Conservation (phyloP, 2,888 invertebrate species). For the Bimastos eiseni region DNA sequence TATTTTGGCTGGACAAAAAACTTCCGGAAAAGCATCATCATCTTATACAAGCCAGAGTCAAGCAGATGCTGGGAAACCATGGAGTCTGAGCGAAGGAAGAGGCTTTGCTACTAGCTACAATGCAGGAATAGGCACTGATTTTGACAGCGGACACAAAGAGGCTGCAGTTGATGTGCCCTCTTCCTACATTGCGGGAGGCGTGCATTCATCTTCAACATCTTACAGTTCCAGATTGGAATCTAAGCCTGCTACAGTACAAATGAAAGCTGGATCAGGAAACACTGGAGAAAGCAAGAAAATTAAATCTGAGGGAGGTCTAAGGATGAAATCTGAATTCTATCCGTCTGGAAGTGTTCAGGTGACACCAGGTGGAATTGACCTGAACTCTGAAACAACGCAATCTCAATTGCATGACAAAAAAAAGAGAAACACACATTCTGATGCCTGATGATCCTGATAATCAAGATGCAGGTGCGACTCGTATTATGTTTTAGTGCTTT, state of each 20-base stretch:
- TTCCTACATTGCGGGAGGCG: not conserved
- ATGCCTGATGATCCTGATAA: not conserved
- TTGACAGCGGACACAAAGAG: not conserved
- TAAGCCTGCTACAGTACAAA: not conserved
- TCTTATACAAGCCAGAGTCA: not conserved
- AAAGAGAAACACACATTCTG: not conserved
- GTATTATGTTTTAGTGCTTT: not conserved
- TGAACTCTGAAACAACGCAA: not conserved
- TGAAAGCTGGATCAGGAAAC: not conserved
- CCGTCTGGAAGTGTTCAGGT: not conserved
- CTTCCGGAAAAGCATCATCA: not conserved
- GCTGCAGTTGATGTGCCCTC: constrained; percentile 16
- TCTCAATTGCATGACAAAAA: not conserved
- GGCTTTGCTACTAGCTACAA: not conserved
- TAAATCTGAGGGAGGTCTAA: not conserved
- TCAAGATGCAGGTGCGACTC: not conserved
- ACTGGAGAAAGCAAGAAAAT: not conserved
- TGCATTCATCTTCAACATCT: not conserved
- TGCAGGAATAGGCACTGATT: not conserved
- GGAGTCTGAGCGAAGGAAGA: not conserved
- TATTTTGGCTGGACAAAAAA: not conserved
- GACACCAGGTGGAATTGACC: not conserved
- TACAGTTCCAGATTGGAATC: not conserved
- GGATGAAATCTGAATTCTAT: not conserved
- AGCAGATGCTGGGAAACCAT: not conserved